Evolutionary conservation across 2,797 vertebrate species (phyloP), one percentile per base, ranked within the genome.

Genomic region (Muscicapa striata): DNA sequence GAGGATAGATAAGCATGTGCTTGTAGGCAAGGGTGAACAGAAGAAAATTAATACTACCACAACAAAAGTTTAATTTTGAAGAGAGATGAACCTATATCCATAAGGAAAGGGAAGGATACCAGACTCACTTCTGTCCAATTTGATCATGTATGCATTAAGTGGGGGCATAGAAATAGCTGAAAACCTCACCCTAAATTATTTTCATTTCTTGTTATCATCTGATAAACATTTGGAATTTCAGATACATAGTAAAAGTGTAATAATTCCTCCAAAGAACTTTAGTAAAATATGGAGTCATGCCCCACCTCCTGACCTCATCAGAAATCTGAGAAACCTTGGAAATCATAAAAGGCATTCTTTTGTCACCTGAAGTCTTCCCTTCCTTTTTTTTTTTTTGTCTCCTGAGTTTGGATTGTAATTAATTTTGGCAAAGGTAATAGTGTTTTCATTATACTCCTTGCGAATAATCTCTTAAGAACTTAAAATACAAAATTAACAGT

Each of bases 231-330:
- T 75, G 6, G 8, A 80, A 43, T 54, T 89, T 84, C 51, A 59
- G 29, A 57, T 3, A 10, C 4, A 4, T 32, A 80, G 41, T 1
- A 73, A 20, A 68, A 55, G 8, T 18, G 20, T 34, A 74, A 54
- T 40, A 22, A 38, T 11, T 69, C 22, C 5, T 67, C 29, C 8
- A 43, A 59, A 72, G 5, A 36, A 27, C n/a, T 40, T 63, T 9
- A 74, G 38, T 23, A 23, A 17, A 14, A 15, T 72, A 36, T 3
- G 54, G 9, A 40, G 9, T 46, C 30, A 70, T 24, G 19, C 3
- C 18, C 4, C 11, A 32, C 1, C 1, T 11, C 13, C 20, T 19
- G 4, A 32, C 23, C 49, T 13, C 5, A 46, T 2, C 12, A 72
- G 46, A 89, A 90, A 34, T 9, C 11, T 22, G 7, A 61, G 10